Evolutionary conservation across 1,140 invertebrate species (phyloP).

Genomic region (Aethina tumida): DNA sequence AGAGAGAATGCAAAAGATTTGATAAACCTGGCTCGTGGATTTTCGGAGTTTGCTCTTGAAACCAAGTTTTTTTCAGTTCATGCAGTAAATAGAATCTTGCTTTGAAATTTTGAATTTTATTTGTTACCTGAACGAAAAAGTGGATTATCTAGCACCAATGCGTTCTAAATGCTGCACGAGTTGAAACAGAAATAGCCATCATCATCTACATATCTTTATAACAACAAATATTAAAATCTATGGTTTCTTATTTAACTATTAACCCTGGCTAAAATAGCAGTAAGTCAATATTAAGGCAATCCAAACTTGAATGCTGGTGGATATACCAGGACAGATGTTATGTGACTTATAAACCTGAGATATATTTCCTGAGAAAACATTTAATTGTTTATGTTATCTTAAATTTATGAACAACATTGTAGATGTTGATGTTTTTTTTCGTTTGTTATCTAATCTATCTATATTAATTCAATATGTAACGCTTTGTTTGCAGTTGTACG

Average conservation of each 20-base stretch:
- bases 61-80: no score
- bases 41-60: slow-evolving; percentile 13
- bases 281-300: background rate
- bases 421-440: slow-evolving; percentile 21
- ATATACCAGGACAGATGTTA: slow-evolving; percentile 1
- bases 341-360: slow-evolving; percentile 28
- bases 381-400: slow-evolving; percentile 14
- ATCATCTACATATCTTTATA: slow-evolving; percentile 19
- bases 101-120: slow-evolving; percentile 12
- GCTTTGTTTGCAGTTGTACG: slow-evolving; percentile 6
- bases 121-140: no score
- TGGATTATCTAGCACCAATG: slow-evolving; percentile 7
- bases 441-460: background rate
- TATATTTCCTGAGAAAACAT: slow-evolving; percentile 34
- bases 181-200: slow-evolving; percentile 12
- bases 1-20: background rate
- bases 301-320: slow-evolving; percentile 1
- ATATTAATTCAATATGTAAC: slow-evolving; percentile 6
- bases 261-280: background rate
- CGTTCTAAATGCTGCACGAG: slow-evolving; percentile 6
- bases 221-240: slow-evolving; percentile 11
- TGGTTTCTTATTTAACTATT: slow-evolving; percentile 1
- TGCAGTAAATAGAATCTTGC: slow-evolving; percentile 15
- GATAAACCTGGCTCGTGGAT: slow-evolving; percentile 6
- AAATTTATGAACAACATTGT: slow-evolving; percentile 12